Evolutionary conservation across 2,888 invertebrate species (phyloP), one percentile per base, ranked within the genome.

Genomic region (Perithous albicinctus): DNA sequence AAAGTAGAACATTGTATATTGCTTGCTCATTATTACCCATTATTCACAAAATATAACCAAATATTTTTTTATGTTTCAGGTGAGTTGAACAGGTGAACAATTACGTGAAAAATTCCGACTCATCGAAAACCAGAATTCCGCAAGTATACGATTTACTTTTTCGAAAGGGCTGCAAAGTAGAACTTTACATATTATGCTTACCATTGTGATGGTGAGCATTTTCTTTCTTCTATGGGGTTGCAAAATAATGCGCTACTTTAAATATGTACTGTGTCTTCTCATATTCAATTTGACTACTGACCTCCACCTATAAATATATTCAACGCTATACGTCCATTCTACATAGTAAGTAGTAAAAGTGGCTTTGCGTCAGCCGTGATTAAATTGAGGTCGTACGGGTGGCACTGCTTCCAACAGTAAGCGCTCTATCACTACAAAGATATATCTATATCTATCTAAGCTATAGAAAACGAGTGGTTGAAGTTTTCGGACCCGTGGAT

Each of bases 401-500:
- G 32, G 8, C 70, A 20, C 56, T 43, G 43, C 38, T 63, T 54
- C 38, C 35, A 20, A 3, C 51, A 18, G 15, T 48, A 32, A 18
- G 35, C 29, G 29, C 32, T 41, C 48, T 43, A 74, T 64, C 51
- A 48, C 63, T 35, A 35, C 26, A 35, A 23, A 20, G 61, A 48
- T 67, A 69, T 64, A 43, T 64, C 18, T 64, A 23, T 32, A 20
- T 46, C n/a, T 54, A 35, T 15, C 18, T 63, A 5, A 59, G 64
- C 41, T 70, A 64, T 64, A 43, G 38, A 75, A 75, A 75, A 74
- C 35, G 46, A 43, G 56, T n/a, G 69, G 75, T 80, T 35, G 43
- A 66, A 51, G 51, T 38, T 76, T 76, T 43, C 18, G 61, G 66
- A 61, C 29, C 15, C 61, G 43, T 15, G 12, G 23, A 26, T 23